phyloP scores from a whole-genome alignment of 1,140 invertebrate genomes.

The Dinothrombium tinctorium region DNA sequence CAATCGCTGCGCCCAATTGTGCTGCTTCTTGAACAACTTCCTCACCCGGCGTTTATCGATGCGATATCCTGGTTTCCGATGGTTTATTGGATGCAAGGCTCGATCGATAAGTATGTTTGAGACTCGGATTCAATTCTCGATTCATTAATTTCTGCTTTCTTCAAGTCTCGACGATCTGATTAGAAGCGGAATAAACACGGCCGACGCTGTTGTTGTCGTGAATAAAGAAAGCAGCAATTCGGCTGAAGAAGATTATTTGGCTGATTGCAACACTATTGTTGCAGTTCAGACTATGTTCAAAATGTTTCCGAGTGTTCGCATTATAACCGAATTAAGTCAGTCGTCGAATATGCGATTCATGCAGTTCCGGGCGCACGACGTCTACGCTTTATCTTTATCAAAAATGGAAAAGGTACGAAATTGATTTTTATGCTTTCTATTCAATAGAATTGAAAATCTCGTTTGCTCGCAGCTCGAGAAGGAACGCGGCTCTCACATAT shows the following conservation, averaged over 20 bases:
- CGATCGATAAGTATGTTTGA: slow-evolving; percentile 54
- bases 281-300: slow-evolving; percentile 97
- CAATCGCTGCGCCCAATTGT: slow-evolving; percentile 78
- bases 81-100: slow-evolving; percentile 83
- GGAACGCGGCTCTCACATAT: slow-evolving; percentile 86
- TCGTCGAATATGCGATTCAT: slow-evolving; percentile 98
- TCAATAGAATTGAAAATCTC: background rate
- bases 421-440: too few relatives aligned
- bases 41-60: slow-evolving; percentile 80
- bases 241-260: slow-evolving; percentile 76
- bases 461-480: slow-evolving; percentile 58
- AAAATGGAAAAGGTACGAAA: slow-evolving; percentile 98
- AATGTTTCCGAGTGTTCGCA: slow-evolving; percentile 93
- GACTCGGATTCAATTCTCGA: background rate
- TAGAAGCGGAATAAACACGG: slow-evolving; percentile 72
- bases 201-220: slow-evolving; percentile 93
- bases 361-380: slow-evolving; percentile 91
- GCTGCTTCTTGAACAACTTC: slow-evolving; percentile 25
- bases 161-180: slow-evolving; percentile 38
- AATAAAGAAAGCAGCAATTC: slow-evolving; percentile 92
- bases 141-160: background rate
- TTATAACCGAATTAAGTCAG: slow-evolving; percentile 92
- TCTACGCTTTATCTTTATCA: slow-evolving; percentile 79
- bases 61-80: slow-evolving; percentile 88
- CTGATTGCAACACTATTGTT: slow-evolving; percentile 94